These are phyloP conservation scores for Drosophila kanapiae DNA, from an alignment of 1,140 invertebrate species.

Conservation along the genomic window DNA sequence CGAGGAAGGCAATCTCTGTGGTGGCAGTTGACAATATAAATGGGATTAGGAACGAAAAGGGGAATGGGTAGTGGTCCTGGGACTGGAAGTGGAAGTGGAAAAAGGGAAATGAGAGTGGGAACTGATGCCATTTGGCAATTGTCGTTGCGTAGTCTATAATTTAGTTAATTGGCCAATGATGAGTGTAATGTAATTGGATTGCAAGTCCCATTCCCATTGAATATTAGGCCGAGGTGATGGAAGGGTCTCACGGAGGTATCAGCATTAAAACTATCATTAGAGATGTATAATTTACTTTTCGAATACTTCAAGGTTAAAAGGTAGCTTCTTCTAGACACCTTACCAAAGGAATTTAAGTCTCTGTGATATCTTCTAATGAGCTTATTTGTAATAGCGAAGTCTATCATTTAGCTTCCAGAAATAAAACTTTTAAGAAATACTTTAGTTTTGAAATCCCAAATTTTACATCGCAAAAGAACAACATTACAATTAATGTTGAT, in stretches of 20 bases:
- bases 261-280: constrained; percentile 10
- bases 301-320: background rate
- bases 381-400: too few species aligned
- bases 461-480: too few species aligned
- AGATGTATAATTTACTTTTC: background rate
- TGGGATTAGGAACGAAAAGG: constrained; percentile 13
- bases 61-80: background rate
- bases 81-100: background rate
- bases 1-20: constrained; percentile 27
- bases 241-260: background rate
- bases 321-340: background rate
- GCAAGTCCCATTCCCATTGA: constrained; percentile 10
- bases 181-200: constrained; percentile 46
- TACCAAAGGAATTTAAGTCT: background rate
- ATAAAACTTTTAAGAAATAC: too few species aligned
- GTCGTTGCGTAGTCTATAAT: constrained; percentile 62
- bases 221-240: background rate
- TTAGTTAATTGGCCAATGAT: constrained; percentile 66
- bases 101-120: constrained; percentile 9
- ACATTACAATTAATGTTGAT: too few species aligned
- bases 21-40: constrained; percentile 22
- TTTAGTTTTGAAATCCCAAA: too few species aligned
- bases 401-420: too few species aligned
- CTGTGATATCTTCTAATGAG: too few species aligned
- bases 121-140: constrained; percentile 45